Conservation (phyloP, 2,113 vertebrate species). For the Rhinolophus sinicus region DNA sequence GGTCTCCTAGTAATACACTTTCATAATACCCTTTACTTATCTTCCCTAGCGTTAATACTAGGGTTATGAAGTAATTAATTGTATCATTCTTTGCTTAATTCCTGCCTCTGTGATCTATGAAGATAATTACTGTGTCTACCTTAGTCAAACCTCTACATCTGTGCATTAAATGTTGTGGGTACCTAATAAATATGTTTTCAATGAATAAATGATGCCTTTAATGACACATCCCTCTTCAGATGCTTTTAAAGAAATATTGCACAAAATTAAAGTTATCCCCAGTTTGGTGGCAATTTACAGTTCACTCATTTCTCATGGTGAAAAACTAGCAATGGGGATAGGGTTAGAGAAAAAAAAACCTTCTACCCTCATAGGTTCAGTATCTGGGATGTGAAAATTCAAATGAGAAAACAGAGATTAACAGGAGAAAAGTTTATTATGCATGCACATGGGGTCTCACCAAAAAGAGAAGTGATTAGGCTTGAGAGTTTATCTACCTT, state of each 20-base stretch:
- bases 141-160: neutral
- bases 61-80: neutral
- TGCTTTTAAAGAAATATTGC: neutral
- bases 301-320: neutral
- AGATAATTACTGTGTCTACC: neutral
- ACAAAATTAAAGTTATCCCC: neutral
- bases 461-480: neutral
- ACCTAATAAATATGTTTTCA: neutral
- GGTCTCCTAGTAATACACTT: neutral
- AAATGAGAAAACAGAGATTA: neutral
- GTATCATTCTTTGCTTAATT: neutral
- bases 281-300: neutral
- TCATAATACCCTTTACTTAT: neutral
- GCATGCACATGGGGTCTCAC: neutral
- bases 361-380: neutral
- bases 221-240: neutral
- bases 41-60: neutral
- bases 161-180: neutral
- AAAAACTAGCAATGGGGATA: neutral
- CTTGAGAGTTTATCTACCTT: neutral
- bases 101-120: neutral
- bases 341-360: neutral
- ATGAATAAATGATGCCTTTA: neutral
- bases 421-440: neutral
- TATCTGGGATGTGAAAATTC: neutral